Base-by-base conservation (phyloP, 2,113 vertebrate species). In the Hyaena hyaena region DNA sequence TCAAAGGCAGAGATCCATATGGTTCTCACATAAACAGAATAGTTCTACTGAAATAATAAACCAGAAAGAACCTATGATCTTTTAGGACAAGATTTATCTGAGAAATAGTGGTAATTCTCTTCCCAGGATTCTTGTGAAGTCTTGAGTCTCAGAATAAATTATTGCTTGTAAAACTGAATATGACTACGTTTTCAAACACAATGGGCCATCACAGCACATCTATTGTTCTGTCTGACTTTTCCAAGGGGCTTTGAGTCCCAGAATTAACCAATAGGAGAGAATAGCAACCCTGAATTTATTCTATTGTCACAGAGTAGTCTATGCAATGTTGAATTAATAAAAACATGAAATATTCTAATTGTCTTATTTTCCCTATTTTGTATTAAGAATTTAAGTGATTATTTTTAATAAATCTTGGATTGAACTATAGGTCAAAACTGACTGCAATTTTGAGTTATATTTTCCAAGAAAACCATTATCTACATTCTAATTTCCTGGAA, bases 401-500 rank as follows among this genome's bases (percentile, higher is more conserved):
- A 88, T 48, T 66, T 10, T 3, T 87, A 92, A 66, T 63, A 74
- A 76, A 80, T 4, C 17, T 89, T 84, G 24, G 11, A 35, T 77
- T 76, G 81, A 87, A 81, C 7, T 31, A 68, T 11, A 94, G 26
- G 10, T 50, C 26, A 71, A 80, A 35, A 86, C 0, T 71, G 35
- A 65, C 10, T 26, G 77, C 80, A 91, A 81, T 48, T 35, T 10
- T 63, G 31, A 89, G n/a, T 58, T 85, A 43, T 96, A 83, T 94
- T 63, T 48, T 2, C 5, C 19, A 50, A 66, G 48, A 48, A 92
- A 86, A 95, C 53, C 16, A 88, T 63, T 4, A 94, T 79, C 69
- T 88, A 69, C 87, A 12, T 79, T 88, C 45, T 76, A 63, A 92
- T 97, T 94, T 97, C 39, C 39, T 83, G 23, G 58, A 93, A 58